phyloP scores from a whole-genome alignment of 2,888 invertebrate species.

The Zygogramma bicolorata region DNA sequence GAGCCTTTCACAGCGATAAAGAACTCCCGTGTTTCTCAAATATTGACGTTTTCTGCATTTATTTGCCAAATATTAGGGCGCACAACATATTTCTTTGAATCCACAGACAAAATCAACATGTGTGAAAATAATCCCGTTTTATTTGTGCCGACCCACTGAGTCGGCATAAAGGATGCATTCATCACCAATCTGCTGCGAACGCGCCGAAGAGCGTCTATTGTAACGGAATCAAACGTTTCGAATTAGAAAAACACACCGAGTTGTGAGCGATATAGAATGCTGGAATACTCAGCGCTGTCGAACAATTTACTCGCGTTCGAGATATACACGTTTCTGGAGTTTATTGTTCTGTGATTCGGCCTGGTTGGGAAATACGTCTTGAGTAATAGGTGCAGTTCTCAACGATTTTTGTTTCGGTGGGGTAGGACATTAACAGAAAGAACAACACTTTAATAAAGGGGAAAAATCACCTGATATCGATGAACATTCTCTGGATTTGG shows the following conservation, averaged over 20 bases:
- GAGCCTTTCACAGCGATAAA: background rate
- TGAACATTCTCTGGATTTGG: too few species aligned
- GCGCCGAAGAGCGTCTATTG: constrained; percentile 45
- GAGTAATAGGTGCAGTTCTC: background rate
- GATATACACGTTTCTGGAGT: background rate
- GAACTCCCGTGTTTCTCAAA: background rate
- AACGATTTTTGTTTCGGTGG: too few species aligned
- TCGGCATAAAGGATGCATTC: constrained; percentile 60
- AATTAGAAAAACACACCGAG: constrained; percentile 32
- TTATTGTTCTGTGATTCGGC: background rate
- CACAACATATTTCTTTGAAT: constrained; percentile 49
- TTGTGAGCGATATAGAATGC: constrained; percentile 18
- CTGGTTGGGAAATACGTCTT: background rate
- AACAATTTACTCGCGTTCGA: background rate
- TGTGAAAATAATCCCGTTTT: constrained; percentile 63
- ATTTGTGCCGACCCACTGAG: constrained; percentile 61
- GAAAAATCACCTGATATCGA: too few species aligned
- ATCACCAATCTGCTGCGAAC: constrained; percentile 53
- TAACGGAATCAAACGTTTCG: constrained; percentile 32
- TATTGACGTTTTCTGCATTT: constrained; percentile 8
- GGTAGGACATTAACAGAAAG: too few species aligned
- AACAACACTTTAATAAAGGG: too few species aligned
- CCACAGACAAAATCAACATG: constrained; percentile 56
- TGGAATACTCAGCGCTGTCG: too few species aligned
- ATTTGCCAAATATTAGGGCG: constrained; percentile 38